A percentile compares a stretch with the other conserved stretches of the same genome.
Conservation (phyloP, 2,888 invertebrate species). For the Lepidocyrtinus sp. region DNA sequence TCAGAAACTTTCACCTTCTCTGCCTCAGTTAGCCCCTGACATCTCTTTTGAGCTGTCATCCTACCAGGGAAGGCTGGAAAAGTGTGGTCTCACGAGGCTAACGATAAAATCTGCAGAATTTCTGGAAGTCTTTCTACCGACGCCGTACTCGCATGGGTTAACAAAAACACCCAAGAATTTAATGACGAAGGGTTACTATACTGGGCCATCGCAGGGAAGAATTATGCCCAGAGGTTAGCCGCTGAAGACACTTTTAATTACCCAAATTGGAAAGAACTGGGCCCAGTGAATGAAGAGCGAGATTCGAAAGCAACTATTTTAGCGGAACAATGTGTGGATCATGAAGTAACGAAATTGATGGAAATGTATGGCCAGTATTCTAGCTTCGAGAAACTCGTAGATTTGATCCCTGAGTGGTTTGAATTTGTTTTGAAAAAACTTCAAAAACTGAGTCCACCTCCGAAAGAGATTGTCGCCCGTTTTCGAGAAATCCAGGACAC, state of each 20-base stretch:
- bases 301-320: not conserved
- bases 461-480: not conserved
- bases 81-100: constrained; percentile 19
- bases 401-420: constrained; percentile 32
- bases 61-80: constrained; percentile 11
- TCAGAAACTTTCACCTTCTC: no score
- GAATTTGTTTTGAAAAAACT: not conserved
- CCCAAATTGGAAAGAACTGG: not conserved
- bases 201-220: constrained; percentile 58
- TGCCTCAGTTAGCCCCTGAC: no score
- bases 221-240: constrained; percentile 48
- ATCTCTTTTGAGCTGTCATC: constrained; percentile 51
- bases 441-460: not conserved
- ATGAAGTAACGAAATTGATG: constrained; percentile 11
- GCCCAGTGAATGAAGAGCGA: not conserved
- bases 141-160: constrained; percentile 53
- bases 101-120: constrained; percentile 38
- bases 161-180: constrained; percentile 42
- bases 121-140: constrained; percentile 53
- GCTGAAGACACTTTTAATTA: constrained; percentile 25
- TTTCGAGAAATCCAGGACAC: not conserved
- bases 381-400: not conserved
- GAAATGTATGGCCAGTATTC: constrained; percentile 17
- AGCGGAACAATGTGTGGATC: constrained; percentile 21
- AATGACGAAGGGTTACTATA: constrained; percentile 58